Evolutionary conservation across 2,888 invertebrate genomes (phyloP).

Genomic region (Gibbula magus): DNA sequence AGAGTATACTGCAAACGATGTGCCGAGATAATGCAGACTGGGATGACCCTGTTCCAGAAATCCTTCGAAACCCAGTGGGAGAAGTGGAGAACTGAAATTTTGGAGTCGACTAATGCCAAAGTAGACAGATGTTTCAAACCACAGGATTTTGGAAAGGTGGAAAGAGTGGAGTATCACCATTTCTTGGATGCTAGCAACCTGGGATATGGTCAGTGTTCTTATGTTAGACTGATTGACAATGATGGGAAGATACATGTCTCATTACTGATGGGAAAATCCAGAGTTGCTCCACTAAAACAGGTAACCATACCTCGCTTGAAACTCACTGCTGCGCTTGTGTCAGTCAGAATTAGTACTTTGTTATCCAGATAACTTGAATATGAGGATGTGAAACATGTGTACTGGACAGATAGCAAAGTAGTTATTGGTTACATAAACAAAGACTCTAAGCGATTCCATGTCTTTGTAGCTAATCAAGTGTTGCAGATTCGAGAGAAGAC

Average conservation of each 20-base stretch:
- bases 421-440: conserved; percentile 40
- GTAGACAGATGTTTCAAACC: conserved; percentile 41
- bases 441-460: conserved; percentile 31
- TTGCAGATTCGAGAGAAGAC: conserved; percentile 2
- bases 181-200: conserved; percentile 48
- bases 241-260: conserved; percentile 21
- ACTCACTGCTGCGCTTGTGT: conserved; percentile 24
- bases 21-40: conserved; percentile 41
- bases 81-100: conserved; percentile 35
- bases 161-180: conserved; percentile 39
- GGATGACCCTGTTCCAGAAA: conserved; percentile 48
- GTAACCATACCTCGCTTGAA: conserved; percentile 24
- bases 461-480: conserved; percentile 15
- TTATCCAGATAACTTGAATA: conserved; percentile 33
- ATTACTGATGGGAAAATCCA: conserved; percentile 32
- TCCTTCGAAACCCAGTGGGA: conserved; percentile 38
- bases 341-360: conserved; percentile 30
- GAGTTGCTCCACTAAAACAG: conserved; percentile 31
- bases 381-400: conserved; percentile 12
- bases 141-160: conserved; percentile 36
- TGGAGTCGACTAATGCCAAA: conserved; percentile 12
- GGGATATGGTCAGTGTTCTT: conserved; percentile 49
- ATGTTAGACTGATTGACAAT: conserved; percentile 37
- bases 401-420: conserved; percentile 39
- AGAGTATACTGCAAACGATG: conserved; percentile 47